These are phyloP conservation scores for Trisateles emortualis DNA, from an alignment of 2,888 invertebrate species.

Conservation along the genomic window DNA sequence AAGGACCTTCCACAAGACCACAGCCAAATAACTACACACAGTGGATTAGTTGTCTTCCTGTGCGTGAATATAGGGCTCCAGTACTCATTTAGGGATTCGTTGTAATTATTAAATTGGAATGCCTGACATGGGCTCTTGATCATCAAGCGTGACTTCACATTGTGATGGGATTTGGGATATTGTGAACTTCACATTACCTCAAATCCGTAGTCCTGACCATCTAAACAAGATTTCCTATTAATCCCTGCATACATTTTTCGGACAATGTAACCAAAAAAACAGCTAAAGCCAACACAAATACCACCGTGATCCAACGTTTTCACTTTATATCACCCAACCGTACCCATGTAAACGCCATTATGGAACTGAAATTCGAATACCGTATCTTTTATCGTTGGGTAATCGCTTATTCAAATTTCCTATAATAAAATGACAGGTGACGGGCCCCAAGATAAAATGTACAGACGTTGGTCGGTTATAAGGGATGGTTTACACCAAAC, in stretches of 20 bases:
- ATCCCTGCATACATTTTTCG: neutral
- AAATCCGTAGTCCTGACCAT: neutral
- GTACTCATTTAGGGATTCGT: too few relatives aligned
- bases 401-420: conserved; percentile 53
- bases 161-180: too few relatives aligned
- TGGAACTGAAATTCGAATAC: conserved; percentile 30
- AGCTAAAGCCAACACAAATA: conserved; percentile 1
- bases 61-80: too few relatives aligned
- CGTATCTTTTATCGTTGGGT: conserved; percentile 45
- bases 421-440: conserved; percentile 58
- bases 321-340: conserved; percentile 21
- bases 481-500: conserved; percentile 17
- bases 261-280: neutral
- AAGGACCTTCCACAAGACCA: too few relatives aligned
- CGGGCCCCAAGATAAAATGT: conserved; percentile 46
- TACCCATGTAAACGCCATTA: conserved; percentile 34
- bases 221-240: neutral
- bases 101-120: too few relatives aligned
- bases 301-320: conserved; percentile 10
- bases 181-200: too few relatives aligned
- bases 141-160: too few relatives aligned
- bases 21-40: too few relatives aligned
- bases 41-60: too few relatives aligned
- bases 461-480: conserved; percentile 49
- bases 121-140: too few relatives aligned